phyloP scores from a whole-genome alignment of 1,140 invertebrate genomes.

The Scaptomyza montana region DNA sequence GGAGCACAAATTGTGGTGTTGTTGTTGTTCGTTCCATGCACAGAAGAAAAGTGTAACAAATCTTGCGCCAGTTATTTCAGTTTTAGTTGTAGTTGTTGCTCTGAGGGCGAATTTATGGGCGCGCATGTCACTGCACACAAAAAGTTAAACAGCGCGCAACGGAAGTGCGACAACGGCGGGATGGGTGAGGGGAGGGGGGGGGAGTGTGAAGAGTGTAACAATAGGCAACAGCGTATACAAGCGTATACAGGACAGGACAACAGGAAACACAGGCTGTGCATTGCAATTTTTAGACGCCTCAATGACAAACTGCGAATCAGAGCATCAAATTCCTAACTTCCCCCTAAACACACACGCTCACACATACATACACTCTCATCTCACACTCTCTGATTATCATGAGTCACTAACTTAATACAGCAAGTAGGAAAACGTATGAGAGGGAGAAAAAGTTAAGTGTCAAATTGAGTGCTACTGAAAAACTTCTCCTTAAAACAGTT shows the following conservation, averaged over 20 bases:
- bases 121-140: conserved; percentile 79
- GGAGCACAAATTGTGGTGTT: conserved; percentile 8
- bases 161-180: conserved; percentile 71
- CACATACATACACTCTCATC: not conserved
- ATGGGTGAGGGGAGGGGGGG: not conserved
- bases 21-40: conserved; percentile 1
- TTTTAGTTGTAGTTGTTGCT: conserved; percentile 42
- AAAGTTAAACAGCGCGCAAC: conserved; percentile 80
- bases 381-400: conserved; percentile 53
- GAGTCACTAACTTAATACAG: conserved; percentile 65
- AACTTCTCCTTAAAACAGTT: too few species aligned
- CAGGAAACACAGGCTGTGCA: conserved; percentile 47
- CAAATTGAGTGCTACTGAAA: too few species aligned
- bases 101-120: conserved; percentile 69
- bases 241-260: conserved; percentile 18
- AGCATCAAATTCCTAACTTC: conserved; percentile 35
- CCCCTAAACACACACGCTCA: conserved; percentile 17
- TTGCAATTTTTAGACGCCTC: conserved; percentile 57
- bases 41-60: conserved; percentile 64
- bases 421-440: not conserved
- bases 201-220: not conserved
- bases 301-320: conserved; percentile 52
- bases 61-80: conserved; percentile 55
- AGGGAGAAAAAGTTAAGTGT: too few species aligned
- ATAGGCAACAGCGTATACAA: conserved; percentile 7